Conservation (phyloP, 2,113 vertebrate species). For the Notarius lentiginosus region DNA sequence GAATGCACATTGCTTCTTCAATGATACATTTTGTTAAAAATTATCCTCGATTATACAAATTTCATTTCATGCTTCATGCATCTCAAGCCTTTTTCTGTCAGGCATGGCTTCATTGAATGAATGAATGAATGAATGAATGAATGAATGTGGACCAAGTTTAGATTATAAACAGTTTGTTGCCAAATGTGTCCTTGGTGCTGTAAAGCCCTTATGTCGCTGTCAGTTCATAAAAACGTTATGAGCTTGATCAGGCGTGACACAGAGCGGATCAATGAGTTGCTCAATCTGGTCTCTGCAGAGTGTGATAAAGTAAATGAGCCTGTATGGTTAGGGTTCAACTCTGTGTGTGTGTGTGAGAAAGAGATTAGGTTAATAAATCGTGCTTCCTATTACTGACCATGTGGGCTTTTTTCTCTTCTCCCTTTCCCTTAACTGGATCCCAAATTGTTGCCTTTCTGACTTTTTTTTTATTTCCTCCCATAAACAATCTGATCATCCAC, state of each 20-base stretch:
- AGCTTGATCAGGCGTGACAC: slow-evolving; percentile 20
- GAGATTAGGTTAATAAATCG: background rate
- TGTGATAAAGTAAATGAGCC: slow-evolving; percentile 3
- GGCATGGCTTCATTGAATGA: background rate
- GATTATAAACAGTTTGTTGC: background rate
- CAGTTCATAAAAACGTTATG: slow-evolving; percentile 26
- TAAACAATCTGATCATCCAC: background rate
- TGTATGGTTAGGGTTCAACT: background rate
- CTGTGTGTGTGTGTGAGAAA: background rate
- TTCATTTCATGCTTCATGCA: too few species aligned
- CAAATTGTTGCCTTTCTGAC: too few species aligned
- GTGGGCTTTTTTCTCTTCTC: background rate
- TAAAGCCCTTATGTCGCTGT: slow-evolving; percentile 11
- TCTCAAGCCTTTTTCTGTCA: background rate
- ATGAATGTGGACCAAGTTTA: background rate
- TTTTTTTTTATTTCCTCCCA: too few species aligned
- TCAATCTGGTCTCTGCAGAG: background rate
- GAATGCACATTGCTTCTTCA: background rate
- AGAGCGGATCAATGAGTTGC: slow-evolving; percentile 15
- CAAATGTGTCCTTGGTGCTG: background rate
- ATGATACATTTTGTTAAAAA: background rate
- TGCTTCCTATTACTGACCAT: slow-evolving; percentile 1
- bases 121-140: background rate
- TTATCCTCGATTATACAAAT: too few species aligned
- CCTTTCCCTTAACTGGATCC: background rate